Evolutionary conservation across 2,113 vertebrate genomes (phyloP).

Genomic region (Rostratula benghalensis): DNA sequence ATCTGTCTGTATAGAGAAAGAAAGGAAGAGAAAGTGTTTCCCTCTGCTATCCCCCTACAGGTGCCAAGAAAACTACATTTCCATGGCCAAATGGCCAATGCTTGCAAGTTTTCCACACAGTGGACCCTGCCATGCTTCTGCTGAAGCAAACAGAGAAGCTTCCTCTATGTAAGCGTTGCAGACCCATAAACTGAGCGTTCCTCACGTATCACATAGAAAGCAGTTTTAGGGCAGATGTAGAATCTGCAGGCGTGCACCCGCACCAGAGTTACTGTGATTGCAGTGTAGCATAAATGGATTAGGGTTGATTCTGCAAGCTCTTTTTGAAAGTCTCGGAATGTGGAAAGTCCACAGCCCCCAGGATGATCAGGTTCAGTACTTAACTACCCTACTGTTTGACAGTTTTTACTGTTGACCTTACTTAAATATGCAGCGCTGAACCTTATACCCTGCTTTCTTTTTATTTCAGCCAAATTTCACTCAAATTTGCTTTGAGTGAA

Average conservation of each 20-base stretch:
- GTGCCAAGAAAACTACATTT: not conserved
- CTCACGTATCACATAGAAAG: not conserved
- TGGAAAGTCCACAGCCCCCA: not conserved
- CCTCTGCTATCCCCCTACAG: not conserved
- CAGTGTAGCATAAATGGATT: not conserved
- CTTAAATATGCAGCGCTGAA: not conserved
- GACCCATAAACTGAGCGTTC: not conserved
- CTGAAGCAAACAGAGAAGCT: not conserved
- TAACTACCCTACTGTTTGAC: not conserved
- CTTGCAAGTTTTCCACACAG: not conserved
- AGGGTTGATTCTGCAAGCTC: not conserved
- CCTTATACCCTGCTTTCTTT: not conserved
- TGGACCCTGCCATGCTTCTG: not conserved
- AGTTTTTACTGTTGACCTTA: not conserved
- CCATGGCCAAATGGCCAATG: not conserved
- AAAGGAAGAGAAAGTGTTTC: not conserved
- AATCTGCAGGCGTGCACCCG: not conserved
- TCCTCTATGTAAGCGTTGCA: fast-evolving
- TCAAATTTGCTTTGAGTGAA: not conserved
- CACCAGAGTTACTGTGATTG: not conserved
- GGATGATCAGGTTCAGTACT: not conserved
- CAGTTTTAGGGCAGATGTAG: not conserved
- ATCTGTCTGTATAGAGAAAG: not conserved
- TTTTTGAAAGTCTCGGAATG: not conserved
- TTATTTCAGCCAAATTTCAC: not conserved